Evolutionary conservation across 2,888 invertebrate genomes (phyloP), one percentile per base, ranked within the genome.

Genomic region (Callosobruchus maculatus): DNA sequence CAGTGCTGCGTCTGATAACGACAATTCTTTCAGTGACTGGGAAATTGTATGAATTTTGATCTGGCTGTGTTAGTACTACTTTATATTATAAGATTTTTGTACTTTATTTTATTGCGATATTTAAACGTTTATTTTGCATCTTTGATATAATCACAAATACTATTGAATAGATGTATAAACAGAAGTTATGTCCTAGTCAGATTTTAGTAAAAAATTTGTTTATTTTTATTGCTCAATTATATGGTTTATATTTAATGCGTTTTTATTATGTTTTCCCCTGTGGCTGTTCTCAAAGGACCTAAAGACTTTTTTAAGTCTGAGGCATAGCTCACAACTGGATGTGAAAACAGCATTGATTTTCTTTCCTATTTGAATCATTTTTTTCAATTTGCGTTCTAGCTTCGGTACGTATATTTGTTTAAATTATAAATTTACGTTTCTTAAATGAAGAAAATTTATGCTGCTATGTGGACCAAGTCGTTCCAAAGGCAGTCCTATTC

Each of bases 21-120:
- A 22, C 1, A 82, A 78, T 74, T 85, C 85, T 20, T 77, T 86
- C 74, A 83, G 81, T 66, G 86, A 86, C 78, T 86, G 86, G 86
- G 86, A 86, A 83, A 82, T 86, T 76, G 80, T 86, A 67, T 86
- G 81, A 77, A 30, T 7, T 13, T 49, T 7, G 18, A 1, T 49
- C 13, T 49, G 49, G 18, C 49, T 49, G 49, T 49, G 49, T 49
- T 49, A 49, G 3, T 49, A 49, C 2, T 26, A 26, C 2, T 4
- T 26, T 26, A 26, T 26, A 4, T 7, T 26, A 7, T 26, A 26
- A 26, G 26, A 26, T 26, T 26, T n/a, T n/a, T n/a, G n/a, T n/a
- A n/a, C 26, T 7, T 4, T 49, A 13, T 13, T 49, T 49, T 49
- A 49, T 49, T 49, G 4, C 1, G 49, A 13, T 18, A 13, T 49